These are phyloP conservation scores for Tachyglossus aculeatus DNA, from an alignment of 2,797 vertebrate species.

Conservation along the genomic window DNA sequence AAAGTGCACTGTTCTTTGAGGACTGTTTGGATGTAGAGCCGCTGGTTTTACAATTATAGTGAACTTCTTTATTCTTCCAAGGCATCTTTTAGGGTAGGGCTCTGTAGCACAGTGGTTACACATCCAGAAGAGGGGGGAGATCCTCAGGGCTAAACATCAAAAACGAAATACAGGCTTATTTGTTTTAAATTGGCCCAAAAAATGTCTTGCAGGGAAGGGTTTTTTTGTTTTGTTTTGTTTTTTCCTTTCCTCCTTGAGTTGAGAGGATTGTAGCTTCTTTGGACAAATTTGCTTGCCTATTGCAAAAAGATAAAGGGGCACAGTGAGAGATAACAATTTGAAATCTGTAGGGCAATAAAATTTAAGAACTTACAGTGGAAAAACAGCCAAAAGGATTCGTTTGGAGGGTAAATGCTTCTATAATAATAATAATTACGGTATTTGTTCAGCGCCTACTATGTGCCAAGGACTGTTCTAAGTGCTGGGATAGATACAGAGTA, in stretches of 20 bases:
- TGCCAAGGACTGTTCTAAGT: no score
- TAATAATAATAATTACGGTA: no score
- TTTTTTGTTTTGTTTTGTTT: no score
- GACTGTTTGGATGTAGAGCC: background rate
- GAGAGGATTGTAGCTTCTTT: background rate
- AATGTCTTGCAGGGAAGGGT: background rate
- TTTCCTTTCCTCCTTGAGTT: background rate
- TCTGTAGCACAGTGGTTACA: background rate
- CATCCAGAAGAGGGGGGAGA: no score
- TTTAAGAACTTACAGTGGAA: background rate
- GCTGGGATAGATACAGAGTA: no score
- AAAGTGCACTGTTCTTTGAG: background rate
- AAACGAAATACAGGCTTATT: background rate
- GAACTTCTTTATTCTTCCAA: background rate
- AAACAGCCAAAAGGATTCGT: background rate
- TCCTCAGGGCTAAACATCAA: background rate
- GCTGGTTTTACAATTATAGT: no score
- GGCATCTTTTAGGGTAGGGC: background rate
- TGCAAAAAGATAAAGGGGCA: background rate
- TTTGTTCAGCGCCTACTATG: no score
- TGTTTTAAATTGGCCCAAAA: background rate
- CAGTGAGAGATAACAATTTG: background rate
- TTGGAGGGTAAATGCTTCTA: no score
- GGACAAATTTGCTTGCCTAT: background rate
- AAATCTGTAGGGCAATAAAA: background rate